Evolutionary conservation across 2,888 invertebrate species (phyloP).

Genomic region (Pachliopta kotzebuea): DNA sequence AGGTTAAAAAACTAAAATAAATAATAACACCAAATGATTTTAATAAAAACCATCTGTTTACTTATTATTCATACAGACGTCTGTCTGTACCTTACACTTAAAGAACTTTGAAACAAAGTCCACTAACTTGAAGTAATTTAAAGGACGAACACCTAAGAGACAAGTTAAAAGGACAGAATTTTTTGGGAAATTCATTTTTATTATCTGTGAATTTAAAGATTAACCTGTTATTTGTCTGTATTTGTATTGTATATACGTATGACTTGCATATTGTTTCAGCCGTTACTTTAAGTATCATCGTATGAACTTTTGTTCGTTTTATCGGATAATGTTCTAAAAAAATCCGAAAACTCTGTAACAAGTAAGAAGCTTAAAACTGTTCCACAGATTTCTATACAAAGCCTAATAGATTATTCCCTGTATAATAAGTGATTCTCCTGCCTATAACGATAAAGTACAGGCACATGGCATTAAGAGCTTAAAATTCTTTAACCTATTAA

Average conservation of each 20-base stretch:
- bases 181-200: neutral
- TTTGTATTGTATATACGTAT: neutral
- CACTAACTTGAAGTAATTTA: slow-evolving; percentile 9
- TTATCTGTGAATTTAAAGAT: neutral
- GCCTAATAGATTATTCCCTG: too few relatives aligned
- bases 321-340: too few relatives aligned
- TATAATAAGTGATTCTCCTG: too few relatives aligned
- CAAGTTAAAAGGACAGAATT: neutral
- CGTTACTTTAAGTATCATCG: too few relatives aligned
- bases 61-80: slow-evolving; percentile 15
- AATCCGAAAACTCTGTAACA: too few relatives aligned
- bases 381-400: too few relatives aligned
- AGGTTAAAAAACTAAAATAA: neutral
- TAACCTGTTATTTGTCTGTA: neutral
- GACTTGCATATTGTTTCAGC: neutral
- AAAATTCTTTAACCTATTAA: too few relatives aligned
- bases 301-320: too few relatives aligned
- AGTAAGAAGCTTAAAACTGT: too few relatives aligned
- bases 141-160: slow-evolving; percentile 11
- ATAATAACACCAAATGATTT: neutral
- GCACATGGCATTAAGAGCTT: too few relatives aligned
- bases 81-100: slow-evolving; percentile 11
- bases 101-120: slow-evolving; percentile 7
- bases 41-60: neutral
- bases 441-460: too few relatives aligned